Evolutionary conservation across 2,797 vertebrate species (phyloP).

Genomic region (Gallinago nigripennis): DNA sequence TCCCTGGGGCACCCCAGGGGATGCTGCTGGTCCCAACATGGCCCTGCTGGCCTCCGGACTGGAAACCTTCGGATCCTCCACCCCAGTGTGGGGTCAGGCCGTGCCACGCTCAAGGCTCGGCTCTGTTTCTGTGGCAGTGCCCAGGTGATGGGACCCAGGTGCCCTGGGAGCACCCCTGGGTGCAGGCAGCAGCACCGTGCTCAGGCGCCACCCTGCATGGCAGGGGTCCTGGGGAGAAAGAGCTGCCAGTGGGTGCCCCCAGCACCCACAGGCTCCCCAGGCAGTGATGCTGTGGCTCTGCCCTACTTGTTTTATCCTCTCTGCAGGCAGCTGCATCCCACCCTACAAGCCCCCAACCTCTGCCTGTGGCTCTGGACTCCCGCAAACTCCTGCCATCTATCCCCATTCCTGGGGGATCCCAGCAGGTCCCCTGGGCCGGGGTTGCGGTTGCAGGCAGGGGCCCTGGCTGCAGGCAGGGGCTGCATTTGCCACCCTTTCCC

Average conservation of each 20-base stretch:
- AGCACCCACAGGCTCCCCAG: background rate
- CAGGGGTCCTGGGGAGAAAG: background rate
- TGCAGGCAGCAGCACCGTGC: background rate
- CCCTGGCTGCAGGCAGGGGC: background rate
- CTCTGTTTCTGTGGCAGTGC: background rate
- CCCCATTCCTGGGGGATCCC: background rate
- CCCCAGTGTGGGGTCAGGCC: background rate
- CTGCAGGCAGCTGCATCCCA: background rate
- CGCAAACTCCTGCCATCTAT: rapidly evolving
- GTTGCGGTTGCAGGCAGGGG: background rate
- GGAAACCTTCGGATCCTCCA: background rate
- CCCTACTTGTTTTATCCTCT: background rate
- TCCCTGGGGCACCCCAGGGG: background rate
- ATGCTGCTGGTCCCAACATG: background rate
- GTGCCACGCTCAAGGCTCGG: background rate
- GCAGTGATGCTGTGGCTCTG: background rate
- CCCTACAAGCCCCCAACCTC: background rate
- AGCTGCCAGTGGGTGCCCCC: background rate
- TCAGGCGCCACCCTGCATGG: no score
- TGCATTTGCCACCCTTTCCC: background rate
- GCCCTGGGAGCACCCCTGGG: background rate
- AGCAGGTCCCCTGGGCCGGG: background rate
- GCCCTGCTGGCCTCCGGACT: conserved; percentile 5
- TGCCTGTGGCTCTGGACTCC: background rate
- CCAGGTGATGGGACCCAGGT: rapidly evolving